Base-by-base conservation (phyloP, 1,140 invertebrate species). In the Cotesia vestalis region DNA sequence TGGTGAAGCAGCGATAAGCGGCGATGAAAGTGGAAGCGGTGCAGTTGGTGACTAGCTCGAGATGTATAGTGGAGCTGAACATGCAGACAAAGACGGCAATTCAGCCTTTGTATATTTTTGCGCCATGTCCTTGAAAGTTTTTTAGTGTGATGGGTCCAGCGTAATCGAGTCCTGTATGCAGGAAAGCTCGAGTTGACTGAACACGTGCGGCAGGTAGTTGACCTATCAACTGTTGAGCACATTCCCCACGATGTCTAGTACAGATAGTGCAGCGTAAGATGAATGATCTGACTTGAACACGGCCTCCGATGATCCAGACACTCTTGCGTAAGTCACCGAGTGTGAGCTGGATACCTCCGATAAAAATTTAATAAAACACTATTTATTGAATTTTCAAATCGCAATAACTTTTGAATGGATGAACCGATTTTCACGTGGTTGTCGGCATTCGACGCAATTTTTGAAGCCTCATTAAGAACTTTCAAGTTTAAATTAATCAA, bases 241-340 rank as follows among this genome's bases (percentile, higher is more conserved):
- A 1, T 27, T 27, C 27, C 2, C 27, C 27, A 27, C 27, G 1
- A 3, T 27, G 27, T 27, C 27, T 6, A 52, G 14, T 53, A 59
- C 76, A 78, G 4, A 0, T 69, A 9, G 73, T 40, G 51, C 77
- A 71, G 3, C 71, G 70, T 6, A 75, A 20, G 27, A 81, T 66
- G 17, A 78, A 66, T 52, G 76, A 73, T 46, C 76, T 76, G 4
- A 79, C 72, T 55, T 72, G 27, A 17, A 69, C 4, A 59, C 75
- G 67, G 5, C 74, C 72, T 12, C 68, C 67, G 5, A 75, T 51
- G 14, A 80, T 80, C 80, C 79, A 83, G 27, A 2, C 1, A 27
- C 27, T 27, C 27, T 27, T 27, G 27, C 1, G 27, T 27, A 27
- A 27, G 27, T 27, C 3, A 27, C 0, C 27, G 27, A 27, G 27